Conservation (phyloP, 2,888 invertebrate genomes). For the Aphodius sticticus region DNA sequence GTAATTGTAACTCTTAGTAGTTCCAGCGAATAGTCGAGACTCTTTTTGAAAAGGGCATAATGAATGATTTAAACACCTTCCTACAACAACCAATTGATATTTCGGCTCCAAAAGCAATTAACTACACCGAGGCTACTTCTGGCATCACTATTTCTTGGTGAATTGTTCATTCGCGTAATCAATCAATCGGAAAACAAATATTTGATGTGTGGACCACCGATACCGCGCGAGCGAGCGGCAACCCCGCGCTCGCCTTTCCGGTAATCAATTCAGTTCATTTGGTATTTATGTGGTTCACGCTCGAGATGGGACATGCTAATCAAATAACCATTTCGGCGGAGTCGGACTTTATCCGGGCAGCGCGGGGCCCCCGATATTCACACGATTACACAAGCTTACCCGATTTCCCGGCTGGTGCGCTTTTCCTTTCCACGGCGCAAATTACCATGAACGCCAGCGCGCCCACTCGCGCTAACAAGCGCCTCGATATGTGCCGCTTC, state of each 20-base stretch:
- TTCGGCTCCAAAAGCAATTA: not conserved
- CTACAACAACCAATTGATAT: not conserved
- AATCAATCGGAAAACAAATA: not conserved
- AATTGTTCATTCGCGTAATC: slow-evolving; percentile 4
- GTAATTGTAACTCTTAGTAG: too few relatives aligned
- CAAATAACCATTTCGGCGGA: slow-evolving; percentile 4
- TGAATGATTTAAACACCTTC: too few relatives aligned
- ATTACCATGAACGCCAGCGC: not conserved
- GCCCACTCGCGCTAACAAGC: not conserved
- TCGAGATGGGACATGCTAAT: slow-evolving; percentile 4
- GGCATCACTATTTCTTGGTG: not conserved
- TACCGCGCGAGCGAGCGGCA: too few relatives aligned
- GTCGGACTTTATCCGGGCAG: not conserved
- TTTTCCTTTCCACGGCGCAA: not conserved
- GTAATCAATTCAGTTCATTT: slow-evolving; percentile 4
- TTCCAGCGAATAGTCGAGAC: too few relatives aligned
- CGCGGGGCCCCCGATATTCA: not conserved
- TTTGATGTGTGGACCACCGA: too few relatives aligned
- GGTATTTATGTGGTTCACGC: slow-evolving; percentile 4
- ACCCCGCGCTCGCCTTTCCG: not conserved
- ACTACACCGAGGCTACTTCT: not conserved
- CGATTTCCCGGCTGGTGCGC: slow-evolving; percentile 4
- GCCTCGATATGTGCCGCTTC: not conserved
- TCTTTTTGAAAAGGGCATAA: too few relatives aligned
- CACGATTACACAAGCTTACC: slow-evolving; percentile 4